Percentiles rank a stretch among this genome's conserved stretches.
Conservation (phyloP, 2,797 vertebrate species). For the Aplochiton taeniatus region DNA sequence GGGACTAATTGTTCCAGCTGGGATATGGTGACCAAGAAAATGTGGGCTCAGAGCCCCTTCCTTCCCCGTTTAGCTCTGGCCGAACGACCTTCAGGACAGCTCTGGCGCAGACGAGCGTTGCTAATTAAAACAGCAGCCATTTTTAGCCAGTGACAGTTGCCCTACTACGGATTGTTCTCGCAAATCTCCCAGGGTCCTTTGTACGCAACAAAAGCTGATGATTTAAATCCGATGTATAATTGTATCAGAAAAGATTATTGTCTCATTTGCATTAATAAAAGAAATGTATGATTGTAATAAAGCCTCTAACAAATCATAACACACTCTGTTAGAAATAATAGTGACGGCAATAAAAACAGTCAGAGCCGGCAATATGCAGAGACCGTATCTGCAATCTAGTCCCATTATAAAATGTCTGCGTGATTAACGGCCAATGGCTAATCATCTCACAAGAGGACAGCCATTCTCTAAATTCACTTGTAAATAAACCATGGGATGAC, state of each 20-base stretch:
- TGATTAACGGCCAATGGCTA: conserved; percentile 51
- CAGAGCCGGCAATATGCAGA: conserved; percentile 43
- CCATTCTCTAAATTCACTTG: conserved; percentile 30
- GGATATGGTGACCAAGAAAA: background rate
- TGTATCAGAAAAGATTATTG: conserved; percentile 31
- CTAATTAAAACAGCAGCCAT: conserved; percentile 57
- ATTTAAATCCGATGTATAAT: conserved; percentile 35
- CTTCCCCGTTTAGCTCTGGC: conserved; percentile 15
- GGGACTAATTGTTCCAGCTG: background rate
- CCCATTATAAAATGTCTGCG: conserved; percentile 51
- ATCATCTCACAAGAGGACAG: conserved; percentile 48
- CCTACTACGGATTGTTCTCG: conserved; percentile 41
- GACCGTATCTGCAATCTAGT: conserved; percentile 52
- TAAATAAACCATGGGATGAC: conserved; percentile 31
- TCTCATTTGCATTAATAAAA: conserved; percentile 61
- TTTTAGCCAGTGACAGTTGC: conserved; percentile 51
- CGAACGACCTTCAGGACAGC: conserved; percentile 47
- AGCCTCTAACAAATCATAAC: conserved; percentile 46
- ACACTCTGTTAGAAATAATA: conserved; percentile 53
- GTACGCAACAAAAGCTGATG: background rate
- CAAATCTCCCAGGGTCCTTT: conserved; percentile 24
- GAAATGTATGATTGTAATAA: conserved; percentile 54
- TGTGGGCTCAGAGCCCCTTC: background rate
- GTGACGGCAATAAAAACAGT: conserved; percentile 55
- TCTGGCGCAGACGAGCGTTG: conserved; percentile 35